Conservation (phyloP, 2,888 invertebrate species). For the Sacculina carcini region DNA sequence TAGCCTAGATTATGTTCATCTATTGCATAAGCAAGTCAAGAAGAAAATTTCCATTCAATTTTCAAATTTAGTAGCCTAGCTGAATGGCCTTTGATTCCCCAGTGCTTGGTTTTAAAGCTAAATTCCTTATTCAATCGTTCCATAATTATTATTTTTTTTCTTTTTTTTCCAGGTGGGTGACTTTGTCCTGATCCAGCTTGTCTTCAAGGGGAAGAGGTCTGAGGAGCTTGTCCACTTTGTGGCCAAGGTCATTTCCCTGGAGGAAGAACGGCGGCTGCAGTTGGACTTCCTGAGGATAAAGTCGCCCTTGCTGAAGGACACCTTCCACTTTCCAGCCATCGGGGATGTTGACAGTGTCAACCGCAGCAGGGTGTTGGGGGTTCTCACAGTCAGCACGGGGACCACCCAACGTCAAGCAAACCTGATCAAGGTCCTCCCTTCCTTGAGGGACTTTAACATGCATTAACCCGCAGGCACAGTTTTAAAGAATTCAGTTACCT, state of each 20-base stretch:
- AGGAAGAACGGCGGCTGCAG: neutral
- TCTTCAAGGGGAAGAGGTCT: neutral
- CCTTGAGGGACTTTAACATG: neutral
- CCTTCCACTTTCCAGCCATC: constrained; percentile 2
- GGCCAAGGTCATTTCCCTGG: neutral
- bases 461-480: neutral
- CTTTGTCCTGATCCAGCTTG: constrained; percentile 1
- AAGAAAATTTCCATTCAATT: no score
- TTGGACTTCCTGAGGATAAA: neutral
- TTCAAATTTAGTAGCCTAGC: no score
- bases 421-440: neutral
- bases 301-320: constrained; percentile 1
- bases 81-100: no score
- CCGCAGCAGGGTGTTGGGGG: neutral
- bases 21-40: no score
- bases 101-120: no score
- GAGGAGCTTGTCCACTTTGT: neutral
- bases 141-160: no score
- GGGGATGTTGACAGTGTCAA: neutral
- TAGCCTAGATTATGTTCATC: no score
- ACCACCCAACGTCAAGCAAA: neutral
- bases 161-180: constrained; percentile 1
- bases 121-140: no score
- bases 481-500: no score
- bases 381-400: neutral